These are phyloP conservation scores for Synergus itoensis DNA, from an alignment of 2,888 invertebrate species.

Conservation along the genomic window DNA sequence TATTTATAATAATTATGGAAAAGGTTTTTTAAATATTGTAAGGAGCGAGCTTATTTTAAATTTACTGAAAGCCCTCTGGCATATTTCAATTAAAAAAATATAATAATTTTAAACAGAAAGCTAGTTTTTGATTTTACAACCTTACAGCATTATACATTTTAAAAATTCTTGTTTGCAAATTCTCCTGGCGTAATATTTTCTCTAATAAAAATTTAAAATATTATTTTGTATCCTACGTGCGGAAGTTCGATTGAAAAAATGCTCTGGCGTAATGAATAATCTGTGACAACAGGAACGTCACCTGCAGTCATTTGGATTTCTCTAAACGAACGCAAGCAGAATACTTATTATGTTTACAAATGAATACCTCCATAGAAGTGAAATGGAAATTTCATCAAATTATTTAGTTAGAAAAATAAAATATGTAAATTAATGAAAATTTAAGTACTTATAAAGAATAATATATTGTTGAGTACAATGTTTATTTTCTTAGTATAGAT, in stretches of 20 bases:
- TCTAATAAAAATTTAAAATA: background rate
- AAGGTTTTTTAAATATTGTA: background rate
- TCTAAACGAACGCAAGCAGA: constrained; percentile 10
- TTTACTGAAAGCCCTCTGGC: too few species aligned
- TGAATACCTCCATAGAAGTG: background rate
- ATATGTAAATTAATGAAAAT: background rate
- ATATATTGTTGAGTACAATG: background rate
- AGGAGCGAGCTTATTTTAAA: background rate
- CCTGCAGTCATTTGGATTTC: constrained; percentile 9
- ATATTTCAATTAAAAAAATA: too few species aligned
- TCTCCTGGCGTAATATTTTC: background rate
- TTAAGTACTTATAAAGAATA: background rate
- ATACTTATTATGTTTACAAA: constrained; percentile 33
- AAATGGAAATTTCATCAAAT: background rate
- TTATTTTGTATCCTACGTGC: background rate
- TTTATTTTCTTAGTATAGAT: background rate
- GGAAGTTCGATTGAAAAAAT: constrained; percentile 32
- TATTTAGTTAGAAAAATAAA: background rate
- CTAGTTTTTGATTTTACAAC: too few species aligned
- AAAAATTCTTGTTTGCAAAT: too few species aligned
- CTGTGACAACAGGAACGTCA: background rate
- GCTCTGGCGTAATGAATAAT: constrained; percentile 1
- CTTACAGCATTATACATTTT: too few species aligned
- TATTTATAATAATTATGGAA: background rate
- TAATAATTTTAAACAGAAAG: too few species aligned